Evolutionary conservation across 2,888 invertebrate genomes (phyloP), one percentile per base, ranked within the genome.

Genomic region (Peribatodes rhomboidaria): DNA sequence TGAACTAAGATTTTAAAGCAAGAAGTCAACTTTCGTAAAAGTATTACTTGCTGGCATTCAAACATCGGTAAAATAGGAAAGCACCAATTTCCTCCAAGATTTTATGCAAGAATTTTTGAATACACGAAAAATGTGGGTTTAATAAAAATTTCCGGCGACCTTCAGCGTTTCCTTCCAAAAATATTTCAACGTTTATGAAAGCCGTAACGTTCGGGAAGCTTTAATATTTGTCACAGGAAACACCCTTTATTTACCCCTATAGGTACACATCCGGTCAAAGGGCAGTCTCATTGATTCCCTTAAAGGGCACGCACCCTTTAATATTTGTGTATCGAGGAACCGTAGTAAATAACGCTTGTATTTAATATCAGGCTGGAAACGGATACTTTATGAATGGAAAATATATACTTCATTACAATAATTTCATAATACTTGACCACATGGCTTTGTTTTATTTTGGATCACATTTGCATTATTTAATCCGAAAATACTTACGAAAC

Each of bases 151-250:
- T 63, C 60, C 57, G 57, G 54, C 53, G 66, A 59, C 70, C 61
- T 65, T 65, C 42, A 46, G 71, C 57, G 54, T 68, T 68, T 71
- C 71, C 66, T 70, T 49, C 61, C 68, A 68, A 69, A 74, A 67
- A 74, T 61, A 76, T 71, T 68, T 70, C 67, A 66, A 65, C 57
- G 68, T 65, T 75, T 70, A 73, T 75, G 71, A 71, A 76, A 65
- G 60, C 60, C 67, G 60, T 68, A 65, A 68, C 57, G 64, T 66
- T 66, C 31, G 68, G 72, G 74, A 78, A 72, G 74, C 77, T 81
- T 80, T 81, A 83, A 84, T 88, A 86, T 89, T 88, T 86, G 87
- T 86, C 84, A 81, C 84, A 82, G 88, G 86, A 89, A 86, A 84
- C 82, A 74, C 77, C 80, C 82, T 83, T 85, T 88, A 88, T 88